Conservation (phyloP, 1,140 invertebrate species). For the Hormaphis cornu region DNA sequence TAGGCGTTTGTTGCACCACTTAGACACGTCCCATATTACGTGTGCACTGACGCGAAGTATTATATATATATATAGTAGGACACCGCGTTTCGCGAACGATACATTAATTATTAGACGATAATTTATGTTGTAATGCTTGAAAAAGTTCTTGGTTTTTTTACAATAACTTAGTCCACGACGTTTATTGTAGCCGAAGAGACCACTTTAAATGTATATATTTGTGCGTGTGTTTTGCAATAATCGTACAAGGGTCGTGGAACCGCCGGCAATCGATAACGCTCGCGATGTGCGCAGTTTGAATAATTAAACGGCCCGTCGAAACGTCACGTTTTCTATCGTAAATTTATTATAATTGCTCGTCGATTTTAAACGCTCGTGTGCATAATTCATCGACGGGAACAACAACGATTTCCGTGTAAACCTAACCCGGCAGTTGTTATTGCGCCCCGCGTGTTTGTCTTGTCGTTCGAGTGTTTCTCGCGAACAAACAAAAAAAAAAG, state of each 20-base stretch:
- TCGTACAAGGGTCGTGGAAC: no score
- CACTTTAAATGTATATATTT: no score
- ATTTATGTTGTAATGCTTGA: not conserved
- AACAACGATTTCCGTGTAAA: not conserved
- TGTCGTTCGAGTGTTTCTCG: not conserved
- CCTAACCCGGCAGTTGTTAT: not conserved
- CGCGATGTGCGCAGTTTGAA: not conserved
- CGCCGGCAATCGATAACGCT: not conserved
- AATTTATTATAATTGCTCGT: not conserved
- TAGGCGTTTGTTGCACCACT: slow-evolving; percentile 16
- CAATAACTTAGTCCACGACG: no score
- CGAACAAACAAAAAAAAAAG: no score
- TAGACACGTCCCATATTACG: slow-evolving; percentile 2
- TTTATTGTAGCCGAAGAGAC: no score
- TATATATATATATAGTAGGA: slow-evolving; percentile 11
- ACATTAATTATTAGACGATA: not conserved
- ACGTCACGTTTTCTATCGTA: slow-evolving; percentile 2
- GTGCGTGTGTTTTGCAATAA: no score
- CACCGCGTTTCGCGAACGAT: slow-evolving; percentile 5
- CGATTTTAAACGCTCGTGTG: slow-evolving; percentile 1
- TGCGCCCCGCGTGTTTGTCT: not conserved
- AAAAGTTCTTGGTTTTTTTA: no score
- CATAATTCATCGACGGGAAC: slow-evolving; percentile 5
- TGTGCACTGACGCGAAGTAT: slow-evolving; percentile 15
- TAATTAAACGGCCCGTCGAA: slow-evolving; percentile 10